A percentile compares a stretch with the other conserved stretches of the same genome.
Conservation (phyloP, 2,113 vertebrate genomes). For the Triplophysa dalaica region DNA sequence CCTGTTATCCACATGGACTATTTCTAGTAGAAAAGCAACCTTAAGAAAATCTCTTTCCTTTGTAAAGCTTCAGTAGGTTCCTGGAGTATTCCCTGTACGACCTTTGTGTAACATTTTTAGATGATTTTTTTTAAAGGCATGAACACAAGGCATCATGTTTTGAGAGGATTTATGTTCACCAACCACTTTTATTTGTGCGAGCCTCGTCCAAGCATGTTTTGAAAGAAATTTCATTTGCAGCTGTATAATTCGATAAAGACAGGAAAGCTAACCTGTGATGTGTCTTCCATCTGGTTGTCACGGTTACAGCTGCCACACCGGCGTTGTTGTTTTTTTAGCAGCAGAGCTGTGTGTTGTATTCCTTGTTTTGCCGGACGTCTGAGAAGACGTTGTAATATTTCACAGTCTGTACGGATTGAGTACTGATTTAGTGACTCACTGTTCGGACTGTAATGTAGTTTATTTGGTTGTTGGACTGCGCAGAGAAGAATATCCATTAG, state of each 20-base stretch:
- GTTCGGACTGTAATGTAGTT: neutral
- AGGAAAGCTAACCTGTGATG: slow-evolving; percentile 16
- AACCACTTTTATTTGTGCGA: neutral
- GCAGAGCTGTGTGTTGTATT: slow-evolving; percentile 21
- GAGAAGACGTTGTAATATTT: slow-evolving; percentile 32
- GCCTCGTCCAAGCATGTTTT: slow-evolving; percentile 6
- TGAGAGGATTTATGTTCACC: neutral
- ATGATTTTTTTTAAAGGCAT: neutral
- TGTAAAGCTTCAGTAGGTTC: neutral
- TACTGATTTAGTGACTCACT: slow-evolving; percentile 12
- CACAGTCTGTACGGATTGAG: neutral
- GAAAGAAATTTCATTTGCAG: slow-evolving; percentile 31
- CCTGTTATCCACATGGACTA: neutral
- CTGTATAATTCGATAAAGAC: slow-evolving; percentile 14
- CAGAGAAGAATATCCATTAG: neutral
- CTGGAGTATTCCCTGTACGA: neutral
- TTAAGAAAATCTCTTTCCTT: neutral
- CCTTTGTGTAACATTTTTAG: neutral
- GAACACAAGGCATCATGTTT: neutral
- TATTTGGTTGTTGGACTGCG: neutral
- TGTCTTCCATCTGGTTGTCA: slow-evolving; percentile 33
- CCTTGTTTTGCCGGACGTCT: slow-evolving; percentile 5
- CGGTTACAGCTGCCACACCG: slow-evolving; percentile 24
- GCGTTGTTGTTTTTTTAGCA: slow-evolving; percentile 22
- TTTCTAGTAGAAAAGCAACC: neutral